Base-by-base conservation (phyloP, 2,797 vertebrate genomes). In the Danio kyathit region DNA sequence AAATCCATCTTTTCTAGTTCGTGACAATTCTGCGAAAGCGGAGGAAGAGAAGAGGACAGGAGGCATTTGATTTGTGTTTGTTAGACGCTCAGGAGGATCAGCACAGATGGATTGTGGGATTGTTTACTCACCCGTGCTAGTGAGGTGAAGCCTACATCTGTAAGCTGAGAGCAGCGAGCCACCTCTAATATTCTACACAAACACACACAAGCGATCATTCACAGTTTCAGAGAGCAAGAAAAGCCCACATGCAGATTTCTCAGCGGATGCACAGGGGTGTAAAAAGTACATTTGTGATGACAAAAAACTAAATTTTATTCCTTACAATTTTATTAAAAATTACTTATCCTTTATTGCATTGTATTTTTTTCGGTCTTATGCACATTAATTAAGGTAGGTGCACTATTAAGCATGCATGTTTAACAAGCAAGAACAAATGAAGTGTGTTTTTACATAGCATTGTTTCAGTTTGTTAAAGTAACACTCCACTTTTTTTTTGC, bases 1-100 rank as follows among this genome's bases (percentile, higher is more conserved):
- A 99, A 93, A 92, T 99, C 98, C 98, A 99, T 99, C 91, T 99
- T 99, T 90, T 99, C 97, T 80, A 99, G 95, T 82, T 99, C 97
- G 29, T 99, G 98, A 90, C 98, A 99, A 88, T 98, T 99, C 97
- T 99, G 73, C 46, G 88, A 80, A 78, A n/a, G 11, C 12, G 5
- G 46, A 48, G 49, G 11, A 19, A 73, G 2, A 70, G 0, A n/a
- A 69, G 16, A 75, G 7, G 5, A 19, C 4, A 41, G 5, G 4
- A 67, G 4, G 11, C 1, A 6, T 46, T 67, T 48, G 52, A 59
- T 70, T 7, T 14, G 43, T 49, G 21, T 29, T 8, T 29, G 54
- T 21, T 17, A 49, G 21, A 38, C 51, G n/a, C 13, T 54, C 70
- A 29, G n/a, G 7, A 46, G 21, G 63, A 49, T 59, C 11, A 65